Evolutionary conservation across 2,113 vertebrate genomes (phyloP).

Genomic region (Heloderma charlesbogerti): DNA sequence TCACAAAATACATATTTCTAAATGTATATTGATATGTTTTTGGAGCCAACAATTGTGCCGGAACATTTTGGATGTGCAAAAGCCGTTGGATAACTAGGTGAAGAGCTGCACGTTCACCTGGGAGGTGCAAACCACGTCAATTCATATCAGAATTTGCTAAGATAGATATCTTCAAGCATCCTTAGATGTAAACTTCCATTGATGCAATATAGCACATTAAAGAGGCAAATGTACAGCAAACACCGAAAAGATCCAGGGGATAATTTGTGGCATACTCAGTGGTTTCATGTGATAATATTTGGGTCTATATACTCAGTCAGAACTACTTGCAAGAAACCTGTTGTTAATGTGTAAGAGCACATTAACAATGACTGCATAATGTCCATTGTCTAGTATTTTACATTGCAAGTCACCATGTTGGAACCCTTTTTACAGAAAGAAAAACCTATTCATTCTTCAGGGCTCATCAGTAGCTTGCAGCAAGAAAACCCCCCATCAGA

Average conservation of each 20-base stretch:
- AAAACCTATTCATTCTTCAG: slow-evolving; percentile 50
- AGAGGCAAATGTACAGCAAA: not conserved
- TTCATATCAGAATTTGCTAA: too few species aligned
- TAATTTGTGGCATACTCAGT: slow-evolving; percentile 18
- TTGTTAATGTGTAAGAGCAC: rapidly evolving
- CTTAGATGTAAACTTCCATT: too few species aligned
- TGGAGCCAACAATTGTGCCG: too few species aligned
- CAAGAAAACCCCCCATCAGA: slow-evolving; percentile 11
- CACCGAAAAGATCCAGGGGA: not conserved
- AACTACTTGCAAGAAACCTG: slow-evolving; percentile 4
- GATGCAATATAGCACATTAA: not conserved
- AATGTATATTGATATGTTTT: too few species aligned
- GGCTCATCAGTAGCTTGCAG: slow-evolving; percentile 24
- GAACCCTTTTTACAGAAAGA: slow-evolving; percentile 42
- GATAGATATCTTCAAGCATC: too few species aligned
- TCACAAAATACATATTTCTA: too few species aligned
- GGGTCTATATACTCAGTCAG: not conserved
- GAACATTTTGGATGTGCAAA: too few species aligned
- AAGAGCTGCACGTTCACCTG: too few species aligned
- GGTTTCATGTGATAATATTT: not conserved
- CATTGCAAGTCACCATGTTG: slow-evolving; percentile 46
- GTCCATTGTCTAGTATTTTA: slow-evolving; percentile 44
- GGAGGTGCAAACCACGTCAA: too few species aligned
- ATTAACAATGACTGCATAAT: not conserved
- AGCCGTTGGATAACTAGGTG: too few species aligned